Evolutionary conservation across 2,888 invertebrate species (phyloP), one percentile per base, ranked within the genome.

Genomic region (Arctia plantaginis): DNA sequence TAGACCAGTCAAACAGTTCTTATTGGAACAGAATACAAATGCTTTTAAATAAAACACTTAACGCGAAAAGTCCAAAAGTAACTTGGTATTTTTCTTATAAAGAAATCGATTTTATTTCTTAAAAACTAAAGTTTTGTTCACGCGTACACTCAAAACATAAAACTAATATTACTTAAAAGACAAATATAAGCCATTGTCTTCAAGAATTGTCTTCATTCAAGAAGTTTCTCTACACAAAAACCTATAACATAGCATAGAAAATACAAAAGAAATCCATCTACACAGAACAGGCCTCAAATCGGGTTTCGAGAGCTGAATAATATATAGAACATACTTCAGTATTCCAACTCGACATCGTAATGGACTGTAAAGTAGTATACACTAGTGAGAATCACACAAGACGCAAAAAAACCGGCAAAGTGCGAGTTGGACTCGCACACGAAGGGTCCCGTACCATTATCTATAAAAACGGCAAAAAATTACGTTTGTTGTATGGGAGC

Each of bases 291-390:
- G 67, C 30, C 23, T 67, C 30, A 47, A 67, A 62, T 62, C 62
- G 62, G 30, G 30, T 30, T 62, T 62, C 62, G 62, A 62, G 62
- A 62, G 62, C 15, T 62, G 62, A 62, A 62, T 62, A 30, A 62
- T 30, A 62, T 62, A 30, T 30, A 62, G 18, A 62, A 62, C 15
- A 62, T 62, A 62, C 62, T 62, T 62, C 62, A 62, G 62, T 62
- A 30, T 62, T 62, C 62, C 62, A 30, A 47, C 30, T 23, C 33
- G 51, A 72, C 66, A 72, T 65, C 66, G 39, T 66, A 72, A 67
- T 67, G 59, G 70, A 55, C 70, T 70, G 51, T 70, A 55, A 62
- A 70, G 55, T 62, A 70, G 59, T 47, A 70, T 67, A 47, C 30
- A 67, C 47, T 47, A 67, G 62, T 30, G 27, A n/a, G 39, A 71